These are phyloP conservation scores for Chlamydotis undulata DNA, from an alignment of 2,113 vertebrate genomes.

Conservation along the genomic window DNA sequence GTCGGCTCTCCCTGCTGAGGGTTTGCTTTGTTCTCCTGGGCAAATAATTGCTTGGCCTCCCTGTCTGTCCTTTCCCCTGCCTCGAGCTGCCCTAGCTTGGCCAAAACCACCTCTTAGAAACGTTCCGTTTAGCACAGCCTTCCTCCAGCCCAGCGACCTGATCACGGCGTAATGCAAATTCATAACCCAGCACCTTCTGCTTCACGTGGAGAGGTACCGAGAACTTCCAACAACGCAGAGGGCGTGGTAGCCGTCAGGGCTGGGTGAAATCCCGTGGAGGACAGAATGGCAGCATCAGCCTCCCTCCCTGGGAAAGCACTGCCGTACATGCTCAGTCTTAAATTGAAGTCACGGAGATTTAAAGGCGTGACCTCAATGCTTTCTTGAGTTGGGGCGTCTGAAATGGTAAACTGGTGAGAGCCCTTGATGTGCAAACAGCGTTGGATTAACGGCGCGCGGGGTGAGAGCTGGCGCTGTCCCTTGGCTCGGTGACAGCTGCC, in stretches of 20 bases:
- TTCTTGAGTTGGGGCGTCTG: fast-evolving
- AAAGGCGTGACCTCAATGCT: background rate
- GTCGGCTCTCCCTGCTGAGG: background rate
- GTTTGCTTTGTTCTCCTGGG: background rate
- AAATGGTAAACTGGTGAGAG: background rate
- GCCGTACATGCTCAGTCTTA: background rate
- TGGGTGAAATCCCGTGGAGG: background rate
- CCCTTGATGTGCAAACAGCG: background rate
- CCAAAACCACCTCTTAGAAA: background rate
- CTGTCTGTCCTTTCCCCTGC: background rate
- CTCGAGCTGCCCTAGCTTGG: background rate
- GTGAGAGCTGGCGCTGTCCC: background rate
- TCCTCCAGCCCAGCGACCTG: background rate
- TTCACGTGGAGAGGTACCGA: fast-evolving
- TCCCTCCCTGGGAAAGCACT: background rate
- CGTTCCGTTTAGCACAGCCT: background rate
- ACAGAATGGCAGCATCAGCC: background rate
- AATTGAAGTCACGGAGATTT: background rate
- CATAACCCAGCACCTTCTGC: background rate
- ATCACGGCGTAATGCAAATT: fast-evolving
- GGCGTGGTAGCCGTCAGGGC: background rate
- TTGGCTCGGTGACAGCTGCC: background rate
- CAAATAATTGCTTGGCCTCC: background rate
- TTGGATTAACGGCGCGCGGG: background rate
- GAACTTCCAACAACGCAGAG: background rate